Evolutionary conservation across 2,113 vertebrate species (phyloP), one percentile per base, ranked within the genome.

Genomic region (Paratilapia polleni): DNA sequence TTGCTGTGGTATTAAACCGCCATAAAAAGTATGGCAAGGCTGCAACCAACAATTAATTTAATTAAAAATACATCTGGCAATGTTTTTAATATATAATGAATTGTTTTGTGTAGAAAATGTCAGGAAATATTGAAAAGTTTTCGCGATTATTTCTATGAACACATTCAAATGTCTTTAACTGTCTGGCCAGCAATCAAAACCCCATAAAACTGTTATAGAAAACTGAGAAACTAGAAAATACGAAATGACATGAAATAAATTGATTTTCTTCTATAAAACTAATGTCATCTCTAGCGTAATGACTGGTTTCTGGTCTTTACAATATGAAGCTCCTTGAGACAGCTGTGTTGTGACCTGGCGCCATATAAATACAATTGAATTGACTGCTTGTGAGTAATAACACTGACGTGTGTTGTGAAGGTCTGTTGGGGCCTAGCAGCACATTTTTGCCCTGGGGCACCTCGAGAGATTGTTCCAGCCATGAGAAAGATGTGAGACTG

Each of bases 361-460:
- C 41, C 64, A 70, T 70, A 8, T 52, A 43, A 52, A 52, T 17
- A 20, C 15, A n/a, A 31, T 26, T 73, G 43, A 13, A 19, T 49
- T 2, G 24, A 3, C 43, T 52, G 17, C 43, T 28, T 15, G 6
- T 31, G 43, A 52, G 41, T 17, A 68, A 68, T 26, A 43, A 52
- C 66, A 0, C 66, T 10, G 17, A 52, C 28, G 24, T 5, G 41
- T 19, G 6, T 28, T 2, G 3, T 17, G 26, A 70, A 70, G 24
- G 10, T 19, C 43, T 5, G 24, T 13, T 17, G 43, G 26, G 17
- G 0, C 6, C 28, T 28, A 20, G 49, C 1, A 3, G 43, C 26
- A 0, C 5, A 0, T 52, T 31, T 70, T 1, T 0, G 22, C 38
- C 38, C 4, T 0, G 2, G 43, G n/a, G 38, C 1, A 0, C 8